These are phyloP conservation scores for Aviceda subcristata DNA, from an alignment of 2,113 vertebrate species.

Conservation along the genomic window DNA sequence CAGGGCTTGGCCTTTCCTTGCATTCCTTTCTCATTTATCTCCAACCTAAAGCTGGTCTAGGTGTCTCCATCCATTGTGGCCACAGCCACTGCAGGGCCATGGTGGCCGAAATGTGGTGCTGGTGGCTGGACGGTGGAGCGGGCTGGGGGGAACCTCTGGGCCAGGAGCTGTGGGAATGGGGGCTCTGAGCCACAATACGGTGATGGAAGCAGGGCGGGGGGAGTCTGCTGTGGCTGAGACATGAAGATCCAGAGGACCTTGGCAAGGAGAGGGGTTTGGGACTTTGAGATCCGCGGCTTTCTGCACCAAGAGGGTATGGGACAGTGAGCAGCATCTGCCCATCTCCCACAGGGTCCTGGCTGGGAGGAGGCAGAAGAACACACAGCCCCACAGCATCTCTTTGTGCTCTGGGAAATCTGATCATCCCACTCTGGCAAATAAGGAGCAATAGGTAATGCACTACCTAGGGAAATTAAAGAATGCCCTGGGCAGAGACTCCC, in stretches of 20 bases:
- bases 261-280: background rate
- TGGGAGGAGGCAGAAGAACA: background rate
- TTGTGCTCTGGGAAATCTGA: background rate
- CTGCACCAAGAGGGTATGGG: fast-evolving
- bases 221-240: too few relatives aligned
- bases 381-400: background rate
- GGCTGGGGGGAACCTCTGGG: background rate
- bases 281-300: background rate
- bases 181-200: fast-evolving
- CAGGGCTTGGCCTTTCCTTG: background rate
- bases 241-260: background rate
- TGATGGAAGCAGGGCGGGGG: fast-evolving
- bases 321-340: background rate
- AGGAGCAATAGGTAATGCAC: background rate
- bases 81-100: background rate
- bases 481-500: background rate
- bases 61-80: background rate
- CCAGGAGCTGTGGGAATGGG: background rate
- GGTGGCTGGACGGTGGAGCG: fast-evolving
- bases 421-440: background rate
- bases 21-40: background rate
- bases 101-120: background rate
- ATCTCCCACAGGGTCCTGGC: background rate
- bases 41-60: background rate
- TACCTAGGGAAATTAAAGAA: background rate